phyloP scores from a whole-genome alignment of 2,797 vertebrate genomes.

The Calcarius lapponicus region DNA sequence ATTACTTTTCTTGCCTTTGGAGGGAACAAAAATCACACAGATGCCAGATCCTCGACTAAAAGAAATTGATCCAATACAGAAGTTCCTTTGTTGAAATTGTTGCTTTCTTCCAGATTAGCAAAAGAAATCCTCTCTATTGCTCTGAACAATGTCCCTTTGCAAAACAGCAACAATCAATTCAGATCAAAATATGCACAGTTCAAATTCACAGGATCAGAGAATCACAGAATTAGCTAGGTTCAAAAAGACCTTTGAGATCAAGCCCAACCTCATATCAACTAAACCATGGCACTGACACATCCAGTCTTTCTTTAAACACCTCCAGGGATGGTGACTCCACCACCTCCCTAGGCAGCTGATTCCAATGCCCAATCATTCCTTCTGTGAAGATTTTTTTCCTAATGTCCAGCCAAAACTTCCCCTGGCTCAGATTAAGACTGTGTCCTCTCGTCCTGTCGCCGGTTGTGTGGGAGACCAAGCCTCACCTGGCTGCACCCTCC shows the following conservation, averaged over 20 bases:
- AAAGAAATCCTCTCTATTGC: not conserved
- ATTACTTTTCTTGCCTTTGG: not conserved
- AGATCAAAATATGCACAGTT: not conserved
- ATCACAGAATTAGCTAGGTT: not conserved
- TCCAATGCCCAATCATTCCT: not conserved
- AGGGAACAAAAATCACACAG: not conserved
- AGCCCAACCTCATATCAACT: not conserved
- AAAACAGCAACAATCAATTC: not conserved
- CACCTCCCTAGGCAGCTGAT: not conserved
- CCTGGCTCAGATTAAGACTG: not conserved
- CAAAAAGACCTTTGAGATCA: not conserved
- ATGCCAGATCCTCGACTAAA: not conserved
- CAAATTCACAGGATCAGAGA: not conserved
- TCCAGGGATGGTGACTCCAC: not conserved
- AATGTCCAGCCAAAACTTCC: not conserved
- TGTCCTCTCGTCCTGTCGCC: fast-evolving
- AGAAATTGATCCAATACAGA: not conserved
- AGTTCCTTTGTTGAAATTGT: not conserved
- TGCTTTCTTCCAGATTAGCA: not conserved
- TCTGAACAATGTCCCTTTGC: not conserved
- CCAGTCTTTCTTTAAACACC: not conserved
- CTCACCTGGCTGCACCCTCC: not conserved
- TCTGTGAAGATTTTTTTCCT: not conserved
- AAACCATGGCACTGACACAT: not conserved
- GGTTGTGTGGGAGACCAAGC: not conserved